These are phyloP conservation scores for Drosophila gaucha DNA, from an alignment of 2,888 invertebrate genomes.

Conservation along the genomic window DNA sequence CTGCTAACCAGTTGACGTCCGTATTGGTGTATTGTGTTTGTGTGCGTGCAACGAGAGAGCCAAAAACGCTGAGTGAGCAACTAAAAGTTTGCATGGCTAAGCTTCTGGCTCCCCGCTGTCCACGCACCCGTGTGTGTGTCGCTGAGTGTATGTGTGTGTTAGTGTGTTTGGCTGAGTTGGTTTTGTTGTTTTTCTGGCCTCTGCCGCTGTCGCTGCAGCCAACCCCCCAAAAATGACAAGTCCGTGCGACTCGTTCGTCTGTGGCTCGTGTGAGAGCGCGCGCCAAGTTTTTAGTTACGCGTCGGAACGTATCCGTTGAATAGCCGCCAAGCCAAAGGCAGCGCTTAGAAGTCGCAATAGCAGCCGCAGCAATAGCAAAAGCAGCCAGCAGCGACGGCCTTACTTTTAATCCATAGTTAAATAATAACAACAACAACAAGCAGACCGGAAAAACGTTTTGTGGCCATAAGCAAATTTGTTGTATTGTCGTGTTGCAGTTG, in stretches of 20 bases:
- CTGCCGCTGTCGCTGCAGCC: constrained; percentile 49
- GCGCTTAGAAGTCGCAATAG: constrained; percentile 72
- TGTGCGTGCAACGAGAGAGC: constrained; percentile 38
- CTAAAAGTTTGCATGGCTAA: constrained; percentile 48
- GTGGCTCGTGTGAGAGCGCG: constrained; percentile 79
- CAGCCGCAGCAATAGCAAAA: constrained; percentile 30
- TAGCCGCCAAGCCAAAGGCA: constrained; percentile 62
- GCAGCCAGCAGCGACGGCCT: constrained; percentile 62
- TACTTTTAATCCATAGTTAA: constrained; percentile 52
- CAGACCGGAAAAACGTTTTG: constrained; percentile 58
- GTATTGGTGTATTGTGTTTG: constrained; percentile 19
- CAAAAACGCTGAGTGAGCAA: constrained; percentile 35
- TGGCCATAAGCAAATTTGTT: constrained; percentile 43
- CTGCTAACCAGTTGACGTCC: constrained; percentile 31
- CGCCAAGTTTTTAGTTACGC: constrained; percentile 79
- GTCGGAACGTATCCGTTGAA: constrained; percentile 78
- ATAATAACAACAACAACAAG: constrained; percentile 34
- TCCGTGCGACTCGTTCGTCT: constrained; percentile 63
- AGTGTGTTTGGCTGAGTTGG: constrained; percentile 10
- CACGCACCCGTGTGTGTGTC: no score
- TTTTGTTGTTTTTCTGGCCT: constrained; percentile 23
- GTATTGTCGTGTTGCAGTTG: constrained; percentile 46
- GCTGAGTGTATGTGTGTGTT: constrained; percentile 6
- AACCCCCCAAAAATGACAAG: constrained; percentile 62
- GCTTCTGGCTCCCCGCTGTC: constrained; percentile 27